phyloP scores from a whole-genome alignment of 2,113 vertebrate genomes.

The Pantherophis guttatus region DNA sequence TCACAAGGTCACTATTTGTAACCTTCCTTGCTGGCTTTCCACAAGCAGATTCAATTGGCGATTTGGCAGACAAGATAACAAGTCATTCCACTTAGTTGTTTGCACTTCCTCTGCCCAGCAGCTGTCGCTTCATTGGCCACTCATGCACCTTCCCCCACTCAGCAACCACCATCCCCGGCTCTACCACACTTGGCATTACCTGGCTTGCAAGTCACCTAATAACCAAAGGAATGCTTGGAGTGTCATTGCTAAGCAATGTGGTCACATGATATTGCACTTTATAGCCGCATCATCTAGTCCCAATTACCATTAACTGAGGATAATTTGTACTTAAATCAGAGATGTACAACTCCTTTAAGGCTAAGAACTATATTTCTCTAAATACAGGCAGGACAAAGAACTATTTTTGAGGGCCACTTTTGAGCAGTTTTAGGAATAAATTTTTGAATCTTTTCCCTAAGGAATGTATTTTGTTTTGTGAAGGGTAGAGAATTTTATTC shows the following conservation, averaged over 20 bases:
- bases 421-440: neutral
- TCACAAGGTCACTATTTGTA: too few species aligned
- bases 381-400: neutral
- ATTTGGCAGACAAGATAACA: neutral
- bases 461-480: neutral
- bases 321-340: neutral
- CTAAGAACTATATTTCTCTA: neutral
- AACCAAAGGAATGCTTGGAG: neutral
- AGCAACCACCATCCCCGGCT: neutral
- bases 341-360: neutral
- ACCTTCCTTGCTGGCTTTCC: neutral
- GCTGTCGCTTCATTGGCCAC: neutral
- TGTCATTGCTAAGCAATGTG: neutral
- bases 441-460: neutral
- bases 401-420: too few species aligned
- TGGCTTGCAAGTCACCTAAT: neutral
- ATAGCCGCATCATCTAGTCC: neutral
- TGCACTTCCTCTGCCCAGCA: neutral
- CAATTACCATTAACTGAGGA: neutral
- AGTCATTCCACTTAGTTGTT: neutral
- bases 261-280: neutral
- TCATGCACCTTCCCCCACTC: too few species aligned
- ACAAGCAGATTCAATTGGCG: neutral
- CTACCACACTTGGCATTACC: neutral
- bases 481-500: neutral